These are phyloP conservation scores for Holothuria glaberrima DNA, from an alignment of 35 echinoderm and acorn worm species.

Conservation along the genomic window DNA sequence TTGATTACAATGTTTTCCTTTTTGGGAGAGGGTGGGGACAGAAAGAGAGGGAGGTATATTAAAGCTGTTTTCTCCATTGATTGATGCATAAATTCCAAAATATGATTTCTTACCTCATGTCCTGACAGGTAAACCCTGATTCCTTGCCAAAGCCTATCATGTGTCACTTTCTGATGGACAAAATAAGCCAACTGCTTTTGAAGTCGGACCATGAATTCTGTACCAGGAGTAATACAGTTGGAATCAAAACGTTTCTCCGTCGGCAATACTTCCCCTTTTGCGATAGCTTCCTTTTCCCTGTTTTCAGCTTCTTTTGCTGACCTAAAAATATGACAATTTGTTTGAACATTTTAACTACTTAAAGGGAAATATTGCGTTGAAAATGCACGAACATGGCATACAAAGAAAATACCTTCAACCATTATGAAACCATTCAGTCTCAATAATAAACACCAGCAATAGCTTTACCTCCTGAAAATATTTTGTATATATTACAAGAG, in stretches of 20 bases:
- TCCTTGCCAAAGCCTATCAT: slow-evolving; percentile 82
- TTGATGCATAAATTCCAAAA: no score
- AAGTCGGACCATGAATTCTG: slow-evolving; percentile 90
- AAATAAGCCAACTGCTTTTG: slow-evolving; percentile 92
- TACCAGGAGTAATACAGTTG: slow-evolving; percentile 98
- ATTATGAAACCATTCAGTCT: no score
- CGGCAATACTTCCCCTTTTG: slow-evolving; percentile 86
- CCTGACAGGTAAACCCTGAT: slow-evolving; percentile 86
- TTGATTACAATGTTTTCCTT: no score
- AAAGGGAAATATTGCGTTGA: no score
- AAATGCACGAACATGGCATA: no score
- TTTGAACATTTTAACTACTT: background rate
- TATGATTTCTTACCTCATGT: slow-evolving; percentile 74
- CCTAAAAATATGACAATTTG: background rate
- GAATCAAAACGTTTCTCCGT: slow-evolving; percentile 94
- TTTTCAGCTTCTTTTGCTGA: slow-evolving; percentile 83
- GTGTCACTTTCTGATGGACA: slow-evolving; percentile 82
- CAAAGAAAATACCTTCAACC: no score
- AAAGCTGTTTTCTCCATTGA: no score
- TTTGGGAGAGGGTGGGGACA: no score
- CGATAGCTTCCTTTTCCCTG: slow-evolving; percentile 81
- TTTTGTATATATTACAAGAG: no score
- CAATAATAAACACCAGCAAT: no score
- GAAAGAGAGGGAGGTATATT: no score
- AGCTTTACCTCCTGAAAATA: no score